Base-by-base conservation (phyloP, 2,113 vertebrate species). In the Pitta sordida region DNA sequence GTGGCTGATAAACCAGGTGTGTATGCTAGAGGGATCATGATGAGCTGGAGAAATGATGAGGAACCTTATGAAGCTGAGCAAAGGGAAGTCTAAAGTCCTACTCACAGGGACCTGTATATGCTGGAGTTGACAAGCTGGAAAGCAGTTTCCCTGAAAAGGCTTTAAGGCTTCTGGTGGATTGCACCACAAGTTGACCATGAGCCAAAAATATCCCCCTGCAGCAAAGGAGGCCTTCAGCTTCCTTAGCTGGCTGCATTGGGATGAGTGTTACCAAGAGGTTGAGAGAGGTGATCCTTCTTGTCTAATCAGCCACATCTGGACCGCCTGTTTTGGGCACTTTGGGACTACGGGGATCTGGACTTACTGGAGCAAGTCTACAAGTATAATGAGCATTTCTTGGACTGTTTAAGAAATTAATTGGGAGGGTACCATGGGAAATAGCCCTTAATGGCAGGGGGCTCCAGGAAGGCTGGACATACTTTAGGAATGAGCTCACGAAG, bases 61-160 rank as follows among this genome's bases (percentile, higher is more conserved):
- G 20, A 74, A 37, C 10, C 5, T 34, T 64, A 26, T 0, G 11
- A 56, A 77, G 41, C 69, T 73, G 41, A 75, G 8, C 6, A 55
- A 22, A 37, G 30, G 15, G n/a, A 75, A 63, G 1, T 37, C 52
- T 12, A 24, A 70, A 75, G 11, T 78, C 37, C 29, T 58, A 23
- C 8, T 36, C n/a, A 3, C 2, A 48, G 20, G 63, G 19, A 83
- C 3, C 30, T 13, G 24, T 53, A 49, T 3, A 11, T 0, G 3
- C 14, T 32, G 19, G 37, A 18, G 15, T 51, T 65, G 60, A 65
- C 15, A 12, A 75, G 15, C 18, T 78, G 52, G 51, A 83, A 85
- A 49, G 30, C 11, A 36, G 19, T 27, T 84, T 92, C 81, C 15
- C 49, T 41, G 64, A 64, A 73, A 58, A 59, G 34, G 7, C 22